These are phyloP conservation scores for Peromyscus eremicus DNA, from an alignment of 2,797 vertebrate genomes.

Conservation along the genomic window DNA sequence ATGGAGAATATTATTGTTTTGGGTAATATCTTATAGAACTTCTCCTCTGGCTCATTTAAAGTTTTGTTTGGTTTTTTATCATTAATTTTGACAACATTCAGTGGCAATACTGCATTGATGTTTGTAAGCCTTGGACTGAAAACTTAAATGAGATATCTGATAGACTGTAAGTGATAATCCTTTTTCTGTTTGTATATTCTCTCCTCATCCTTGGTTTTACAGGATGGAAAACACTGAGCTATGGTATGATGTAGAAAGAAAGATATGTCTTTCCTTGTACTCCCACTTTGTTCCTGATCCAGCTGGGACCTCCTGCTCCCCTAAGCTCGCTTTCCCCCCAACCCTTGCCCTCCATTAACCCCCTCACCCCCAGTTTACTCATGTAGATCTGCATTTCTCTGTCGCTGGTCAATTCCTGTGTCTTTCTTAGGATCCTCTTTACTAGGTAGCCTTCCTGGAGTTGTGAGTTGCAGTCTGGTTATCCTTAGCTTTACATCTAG, in stretches of 20 bases:
- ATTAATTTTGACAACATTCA: constrained; percentile 27
- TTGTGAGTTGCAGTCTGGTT: no score
- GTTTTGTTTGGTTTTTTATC: background rate
- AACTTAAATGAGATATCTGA: background rate
- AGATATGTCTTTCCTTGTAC: no score
- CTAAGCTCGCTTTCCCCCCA: no score
- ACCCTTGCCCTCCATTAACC: no score
- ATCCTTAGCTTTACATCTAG: no score
- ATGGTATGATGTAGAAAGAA: background rate
- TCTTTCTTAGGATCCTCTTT: no score
- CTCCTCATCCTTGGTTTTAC: background rate
- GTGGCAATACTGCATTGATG: background rate
- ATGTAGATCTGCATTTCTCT: no score
- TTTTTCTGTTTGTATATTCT: background rate
- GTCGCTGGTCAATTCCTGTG: no score
- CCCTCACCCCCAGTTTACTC: no score
- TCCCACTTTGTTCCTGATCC: no score
- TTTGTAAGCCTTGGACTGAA: constrained; percentile 38
- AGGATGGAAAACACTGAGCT: background rate
- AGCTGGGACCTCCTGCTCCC: no score
- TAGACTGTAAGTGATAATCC: background rate
- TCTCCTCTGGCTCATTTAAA: constrained; percentile 1
- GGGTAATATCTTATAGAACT: background rate
- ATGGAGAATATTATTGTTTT: background rate
- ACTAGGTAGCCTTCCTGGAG: no score